Evolutionary conservation across 2,113 vertebrate genomes (phyloP).

Genomic region (Perca flavescens): DNA sequence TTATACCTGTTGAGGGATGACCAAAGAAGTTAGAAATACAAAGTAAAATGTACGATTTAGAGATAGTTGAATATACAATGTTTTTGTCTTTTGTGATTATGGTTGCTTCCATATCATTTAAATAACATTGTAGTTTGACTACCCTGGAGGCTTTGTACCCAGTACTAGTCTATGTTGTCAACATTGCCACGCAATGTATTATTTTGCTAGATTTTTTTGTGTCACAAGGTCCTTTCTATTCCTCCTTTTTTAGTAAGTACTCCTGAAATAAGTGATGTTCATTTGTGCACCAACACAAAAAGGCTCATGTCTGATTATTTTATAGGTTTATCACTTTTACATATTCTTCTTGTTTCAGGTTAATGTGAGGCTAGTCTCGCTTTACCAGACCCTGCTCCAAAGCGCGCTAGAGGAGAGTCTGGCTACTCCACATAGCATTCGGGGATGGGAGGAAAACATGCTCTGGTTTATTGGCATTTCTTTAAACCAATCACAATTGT

Average conservation of each 20-base stretch:
- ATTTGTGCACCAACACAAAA: slow-evolving; percentile 9
- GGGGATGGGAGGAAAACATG: no score
- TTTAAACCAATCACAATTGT: no score
- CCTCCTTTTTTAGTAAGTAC: no score
- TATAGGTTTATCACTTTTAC: background rate
- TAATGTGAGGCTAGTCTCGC: no score
- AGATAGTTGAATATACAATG: background rate
- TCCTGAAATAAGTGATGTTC: no score
- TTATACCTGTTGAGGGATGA: background rate
- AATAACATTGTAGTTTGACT: background rate
- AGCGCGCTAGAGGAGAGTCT: no score
- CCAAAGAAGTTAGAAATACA: background rate
- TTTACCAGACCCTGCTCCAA: no score
- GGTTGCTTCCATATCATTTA: background rate
- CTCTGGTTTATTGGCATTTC: no score
- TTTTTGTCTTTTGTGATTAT: background rate
- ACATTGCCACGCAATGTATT: background rate
- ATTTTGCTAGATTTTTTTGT: background rate
- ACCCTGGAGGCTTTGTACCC: background rate
- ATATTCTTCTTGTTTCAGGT: no score
- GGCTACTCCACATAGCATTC: no score
- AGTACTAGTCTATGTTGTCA: background rate
- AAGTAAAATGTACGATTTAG: background rate
- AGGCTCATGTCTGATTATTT: background rate
- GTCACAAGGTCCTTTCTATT: background rate